Evolutionary conservation across 2,888 invertebrate genomes (phyloP).

Genomic region (Noctua janthina): DNA sequence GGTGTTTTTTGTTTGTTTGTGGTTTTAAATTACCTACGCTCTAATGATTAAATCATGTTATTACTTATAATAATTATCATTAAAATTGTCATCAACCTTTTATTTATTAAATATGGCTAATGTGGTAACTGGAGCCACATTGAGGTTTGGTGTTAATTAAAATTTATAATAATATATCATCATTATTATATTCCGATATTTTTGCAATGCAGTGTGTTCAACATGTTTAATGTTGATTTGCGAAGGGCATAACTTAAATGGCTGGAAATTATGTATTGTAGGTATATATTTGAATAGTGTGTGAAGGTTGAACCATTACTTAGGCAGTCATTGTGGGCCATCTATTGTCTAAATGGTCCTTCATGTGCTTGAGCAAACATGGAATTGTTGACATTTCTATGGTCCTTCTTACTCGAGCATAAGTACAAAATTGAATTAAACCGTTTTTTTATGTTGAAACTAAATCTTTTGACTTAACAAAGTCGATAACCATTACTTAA

Average conservation of each 20-base stretch:
- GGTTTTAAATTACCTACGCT: no score
- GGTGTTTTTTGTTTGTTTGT: no score
- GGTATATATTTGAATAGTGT: background rate
- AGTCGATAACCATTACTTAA: background rate
- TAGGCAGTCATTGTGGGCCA: background rate
- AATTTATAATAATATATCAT: background rate
- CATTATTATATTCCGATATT: background rate
- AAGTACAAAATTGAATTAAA: background rate
- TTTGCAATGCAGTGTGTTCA: background rate
- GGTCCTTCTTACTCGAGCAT: background rate
- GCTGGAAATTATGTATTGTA: background rate
- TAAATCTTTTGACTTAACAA: background rate
- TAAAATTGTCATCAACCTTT: background rate
- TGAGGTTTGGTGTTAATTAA: conserved; percentile 33
- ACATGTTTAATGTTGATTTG: background rate
- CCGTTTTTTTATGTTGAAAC: background rate
- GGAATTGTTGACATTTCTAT: background rate
- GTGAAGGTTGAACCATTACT: background rate
- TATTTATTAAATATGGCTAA: conserved; percentile 19
- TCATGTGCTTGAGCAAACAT: background rate
- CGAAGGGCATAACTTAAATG: background rate
- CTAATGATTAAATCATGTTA: background rate
- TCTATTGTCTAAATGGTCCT: background rate
- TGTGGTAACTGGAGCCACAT: background rate
- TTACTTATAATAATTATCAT: conserved; percentile 4